phyloP scores from a whole-genome alignment of 1,140 invertebrate species.

The Brachionus manjavacas region DNA sequence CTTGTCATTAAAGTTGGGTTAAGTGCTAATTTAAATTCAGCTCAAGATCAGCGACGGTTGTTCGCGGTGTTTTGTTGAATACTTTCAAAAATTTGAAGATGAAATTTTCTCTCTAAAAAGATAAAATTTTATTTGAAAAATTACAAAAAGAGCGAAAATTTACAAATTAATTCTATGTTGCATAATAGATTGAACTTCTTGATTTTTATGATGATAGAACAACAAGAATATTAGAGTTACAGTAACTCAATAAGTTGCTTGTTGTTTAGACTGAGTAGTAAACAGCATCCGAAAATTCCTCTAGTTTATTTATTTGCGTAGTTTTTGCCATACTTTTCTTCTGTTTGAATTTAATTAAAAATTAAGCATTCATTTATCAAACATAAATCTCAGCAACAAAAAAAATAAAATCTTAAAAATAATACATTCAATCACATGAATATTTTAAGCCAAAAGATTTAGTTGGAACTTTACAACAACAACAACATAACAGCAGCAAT shows the following conservation, averaged over 20 bases:
- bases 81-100: background rate
- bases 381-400: background rate
- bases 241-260: background rate
- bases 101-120: background rate
- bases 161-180: background rate
- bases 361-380: background rate
- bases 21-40: constrained; percentile 16
- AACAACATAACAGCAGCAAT: too few relatives aligned
- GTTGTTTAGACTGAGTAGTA: background rate
- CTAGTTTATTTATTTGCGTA: background rate
- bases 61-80: background rate
- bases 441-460: background rate
- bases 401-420: background rate
- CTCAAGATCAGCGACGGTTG: background rate
- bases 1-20: constrained; percentile 30
- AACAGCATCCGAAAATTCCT: background rate
- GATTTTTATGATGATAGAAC: background rate
- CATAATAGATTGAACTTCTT: background rate
- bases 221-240: background rate
- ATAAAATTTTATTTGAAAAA: background rate
- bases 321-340: background rate
- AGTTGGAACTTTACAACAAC: too few relatives aligned
- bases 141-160: background rate
- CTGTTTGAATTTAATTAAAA: background rate
- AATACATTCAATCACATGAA: background rate